These are phyloP conservation scores for Nasonovia ribisnigri DNA, from an alignment of 2,888 invertebrate species.

Conservation along the genomic window DNA sequence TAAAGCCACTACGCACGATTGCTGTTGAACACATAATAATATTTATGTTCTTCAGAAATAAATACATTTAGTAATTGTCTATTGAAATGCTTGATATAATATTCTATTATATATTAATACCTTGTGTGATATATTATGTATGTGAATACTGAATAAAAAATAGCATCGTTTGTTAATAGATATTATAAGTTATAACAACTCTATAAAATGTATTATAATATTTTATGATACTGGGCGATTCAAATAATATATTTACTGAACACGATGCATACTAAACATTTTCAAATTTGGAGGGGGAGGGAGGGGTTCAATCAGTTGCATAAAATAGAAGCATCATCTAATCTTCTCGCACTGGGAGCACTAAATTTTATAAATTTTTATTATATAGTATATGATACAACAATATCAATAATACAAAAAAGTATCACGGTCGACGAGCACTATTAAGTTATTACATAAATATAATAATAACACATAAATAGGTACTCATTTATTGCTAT, in stretches of 20 bases:
- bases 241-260: not conserved
- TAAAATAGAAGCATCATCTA: not conserved
- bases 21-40: not conserved
- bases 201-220: not conserved
- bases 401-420: too few species aligned
- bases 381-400: not conserved
- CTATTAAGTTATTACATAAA: too few species aligned
- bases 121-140: not conserved
- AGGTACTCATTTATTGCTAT: too few species aligned
- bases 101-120: not conserved
- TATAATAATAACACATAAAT: too few species aligned
- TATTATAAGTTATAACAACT: not conserved
- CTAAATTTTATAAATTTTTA: not conserved
- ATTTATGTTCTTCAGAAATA: not conserved
- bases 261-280: not conserved
- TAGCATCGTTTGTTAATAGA: not conserved
- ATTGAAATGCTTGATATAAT: not conserved
- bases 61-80: not conserved
- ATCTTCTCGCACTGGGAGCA: not conserved
- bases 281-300: not conserved
- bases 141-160: not conserved
- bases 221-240: not conserved
- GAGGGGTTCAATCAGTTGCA: not conserved
- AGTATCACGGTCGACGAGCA: too few species aligned
- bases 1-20: slow-evolving; percentile 7